These are phyloP conservation scores for Ptilorrhoa leucosticta DNA, from an alignment of 2,113 vertebrate species.

Conservation along the genomic window DNA sequence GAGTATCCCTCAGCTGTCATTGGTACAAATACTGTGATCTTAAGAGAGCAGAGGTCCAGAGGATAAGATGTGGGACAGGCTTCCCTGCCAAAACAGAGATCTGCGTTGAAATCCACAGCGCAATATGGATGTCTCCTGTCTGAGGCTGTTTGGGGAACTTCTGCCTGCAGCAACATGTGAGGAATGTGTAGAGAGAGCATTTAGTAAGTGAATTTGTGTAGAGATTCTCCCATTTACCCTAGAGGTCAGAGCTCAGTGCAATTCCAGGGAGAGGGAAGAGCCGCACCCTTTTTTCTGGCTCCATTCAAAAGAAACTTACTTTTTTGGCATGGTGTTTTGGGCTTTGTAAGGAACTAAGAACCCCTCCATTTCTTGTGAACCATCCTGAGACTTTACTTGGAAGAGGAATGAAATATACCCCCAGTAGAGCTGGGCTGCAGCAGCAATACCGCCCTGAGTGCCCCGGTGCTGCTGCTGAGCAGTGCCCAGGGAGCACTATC, in stretches of 20 bases:
- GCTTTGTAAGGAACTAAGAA: background rate
- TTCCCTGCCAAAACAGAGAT: background rate
- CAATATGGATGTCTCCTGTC: background rate
- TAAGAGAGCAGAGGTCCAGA: background rate
- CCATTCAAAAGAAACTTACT: background rate
- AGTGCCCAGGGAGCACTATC: background rate
- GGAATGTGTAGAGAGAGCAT: background rate
- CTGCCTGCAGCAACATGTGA: background rate
- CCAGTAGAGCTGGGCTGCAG: background rate
- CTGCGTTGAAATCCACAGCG: background rate
- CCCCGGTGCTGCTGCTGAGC: rapidly evolving
- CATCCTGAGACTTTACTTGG: background rate
- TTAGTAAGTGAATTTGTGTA: background rate
- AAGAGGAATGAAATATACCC: background rate
- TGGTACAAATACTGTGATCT: background rate
- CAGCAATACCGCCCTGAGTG: background rate
- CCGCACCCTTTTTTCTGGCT: background rate
- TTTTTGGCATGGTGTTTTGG: background rate
- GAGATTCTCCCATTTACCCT: background rate
- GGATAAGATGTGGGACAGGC: background rate
- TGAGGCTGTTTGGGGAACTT: background rate
- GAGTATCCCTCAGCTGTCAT: slow-evolving; percentile 35
- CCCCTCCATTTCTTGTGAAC: background rate
- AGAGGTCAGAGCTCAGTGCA: background rate
- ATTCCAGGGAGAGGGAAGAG: background rate